phyloP scores from a whole-genome alignment of 2,797 vertebrate genomes.

The Danio kyathit region DNA sequence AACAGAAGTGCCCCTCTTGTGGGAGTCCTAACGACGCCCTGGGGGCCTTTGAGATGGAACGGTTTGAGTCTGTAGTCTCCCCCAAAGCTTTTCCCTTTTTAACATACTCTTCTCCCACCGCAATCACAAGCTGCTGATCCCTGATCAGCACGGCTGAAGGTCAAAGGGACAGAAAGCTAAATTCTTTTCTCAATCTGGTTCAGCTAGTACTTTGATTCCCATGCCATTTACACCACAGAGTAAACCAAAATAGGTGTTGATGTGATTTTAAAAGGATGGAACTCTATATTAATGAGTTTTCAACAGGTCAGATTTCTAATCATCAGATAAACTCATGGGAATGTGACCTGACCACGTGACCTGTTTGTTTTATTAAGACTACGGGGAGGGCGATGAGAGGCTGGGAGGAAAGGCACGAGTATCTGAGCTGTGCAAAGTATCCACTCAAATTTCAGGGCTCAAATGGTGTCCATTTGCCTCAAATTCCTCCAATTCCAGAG shows the following conservation, averaged over 20 bases:
- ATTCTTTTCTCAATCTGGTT: conserved; percentile 37
- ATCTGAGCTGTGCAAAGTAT: conserved; percentile 22
- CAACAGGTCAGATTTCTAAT: conserved; percentile 12
- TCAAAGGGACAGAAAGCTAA: conserved; percentile 40
- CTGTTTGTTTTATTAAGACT: conserved; percentile 59
- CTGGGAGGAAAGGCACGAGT: conserved; percentile 16
- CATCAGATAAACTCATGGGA: conserved; percentile 49
- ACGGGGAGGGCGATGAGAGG: conserved; percentile 27
- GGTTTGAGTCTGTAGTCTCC: conserved; percentile 53
- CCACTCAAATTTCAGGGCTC: conserved; percentile 43
- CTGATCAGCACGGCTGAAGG: conserved; percentile 65
- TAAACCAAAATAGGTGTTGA: conserved; percentile 21
- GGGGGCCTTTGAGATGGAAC: conserved; percentile 58
- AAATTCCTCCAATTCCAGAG: conserved; percentile 34
- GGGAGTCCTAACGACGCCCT: conserved; percentile 75
- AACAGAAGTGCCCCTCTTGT: conserved; percentile 71
- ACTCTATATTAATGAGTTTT: conserved; percentile 30
- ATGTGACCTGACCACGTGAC: conserved; percentile 38
- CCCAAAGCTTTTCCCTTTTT: conserved; percentile 70
- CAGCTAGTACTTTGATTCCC: conserved; percentile 4
- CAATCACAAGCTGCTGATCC: conserved; percentile 59
- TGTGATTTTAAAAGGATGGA: conserved; percentile 1
- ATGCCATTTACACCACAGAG: conserved; percentile 16
- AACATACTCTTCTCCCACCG: conserved; percentile 69
- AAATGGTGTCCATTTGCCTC: conserved; percentile 26